Base-by-base conservation (phyloP, 2,888 invertebrate genomes). In the Drosophila cognata region DNA sequence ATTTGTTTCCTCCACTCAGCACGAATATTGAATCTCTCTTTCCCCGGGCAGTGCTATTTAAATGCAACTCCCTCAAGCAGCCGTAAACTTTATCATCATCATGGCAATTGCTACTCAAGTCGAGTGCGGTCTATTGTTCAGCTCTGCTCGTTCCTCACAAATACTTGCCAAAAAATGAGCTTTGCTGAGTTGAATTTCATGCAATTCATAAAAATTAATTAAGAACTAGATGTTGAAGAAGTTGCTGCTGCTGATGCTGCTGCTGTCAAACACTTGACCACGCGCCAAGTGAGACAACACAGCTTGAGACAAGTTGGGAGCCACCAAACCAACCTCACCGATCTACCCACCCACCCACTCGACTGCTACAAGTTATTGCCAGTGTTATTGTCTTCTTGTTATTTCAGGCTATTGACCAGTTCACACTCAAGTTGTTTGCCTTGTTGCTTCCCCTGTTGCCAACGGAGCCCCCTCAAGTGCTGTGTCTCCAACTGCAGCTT, bases 171-270 rank as follows among this genome's bases (percentile, higher is more conserved):
- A 87, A 79, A 87, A 79, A 60, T 74, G 68, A 84, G 74, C 72
- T 81, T 61, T 61, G 66, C 73, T 74, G 74, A 58, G 84, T 56
- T 67, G 78, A 70, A 86, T 74, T 84, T 80, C 68, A 75, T 80
- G 82, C 82, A 88, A 87, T 89, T 88, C 84, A 86, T 87, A 84
- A 82, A 88, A 86, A 86, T 89, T 87, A 88, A 85, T 85, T 85
- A 85, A 85, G 88, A 88, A 86, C 74, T 77, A 66, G 65, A 69
- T 73, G 67, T 55, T 66, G 67, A 64, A 65, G 68, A 62, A 67
- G 62, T 58, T 63, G 63, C 38, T 63, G 51, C 11, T 38, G 38
- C 46, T 53, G 11, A 10, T 21, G 48, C 29, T 55, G 50, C 52
- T 60, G 60, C 73, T 88, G 85, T 71, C 86, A 82, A 77, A 64